Evolutionary conservation across 1,140 invertebrate genomes (phyloP).

Genomic region (Globodera rostochiensis): DNA sequence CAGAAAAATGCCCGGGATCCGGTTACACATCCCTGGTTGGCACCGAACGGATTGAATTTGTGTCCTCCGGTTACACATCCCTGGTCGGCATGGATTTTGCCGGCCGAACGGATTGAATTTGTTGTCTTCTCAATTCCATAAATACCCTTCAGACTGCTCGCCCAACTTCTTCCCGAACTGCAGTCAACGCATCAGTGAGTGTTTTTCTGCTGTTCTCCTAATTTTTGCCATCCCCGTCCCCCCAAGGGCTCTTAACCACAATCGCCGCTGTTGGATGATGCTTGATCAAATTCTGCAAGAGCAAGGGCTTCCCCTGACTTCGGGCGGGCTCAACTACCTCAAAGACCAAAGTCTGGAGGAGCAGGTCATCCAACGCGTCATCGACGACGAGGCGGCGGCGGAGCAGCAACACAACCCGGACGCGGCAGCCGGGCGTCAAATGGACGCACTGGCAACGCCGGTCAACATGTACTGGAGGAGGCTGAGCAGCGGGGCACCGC

Average conservation of each 20-base stretch:
- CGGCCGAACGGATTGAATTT: no score
- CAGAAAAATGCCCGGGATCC: no score
- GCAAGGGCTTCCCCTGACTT: conserved; percentile 39
- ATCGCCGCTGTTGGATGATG: conserved; percentile 46
- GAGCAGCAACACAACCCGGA: no score
- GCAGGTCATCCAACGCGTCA: neutral
- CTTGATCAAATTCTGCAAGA: conserved; percentile 51
- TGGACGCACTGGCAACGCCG: neutral
- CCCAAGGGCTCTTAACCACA: conserved; percentile 31
- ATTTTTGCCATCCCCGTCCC: neutral
- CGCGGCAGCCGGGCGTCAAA: neutral
- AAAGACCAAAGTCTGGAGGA: conserved; percentile 37
- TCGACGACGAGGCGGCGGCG: neutral
- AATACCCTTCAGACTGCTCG: conserved; percentile 27
- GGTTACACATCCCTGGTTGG: neutral
- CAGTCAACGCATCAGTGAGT: conserved; percentile 42
- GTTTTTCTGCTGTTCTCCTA: neutral
- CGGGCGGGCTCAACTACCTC: conserved; percentile 52
- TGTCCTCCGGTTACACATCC: neutral
- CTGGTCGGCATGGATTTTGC: no score
- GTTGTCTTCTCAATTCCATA: neutral
- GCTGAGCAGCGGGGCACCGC: neutral
- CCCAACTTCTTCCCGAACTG: conserved; percentile 46
- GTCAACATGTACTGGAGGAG: neutral
- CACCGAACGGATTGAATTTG: no score